A percentile compares a stretch with the other conserved stretches of the same genome.
These are phyloP conservation scores for Paramormyrops hopkinsi DNA, from an alignment of 2,797 vertebrate genomes.

Conservation along the genomic window DNA sequence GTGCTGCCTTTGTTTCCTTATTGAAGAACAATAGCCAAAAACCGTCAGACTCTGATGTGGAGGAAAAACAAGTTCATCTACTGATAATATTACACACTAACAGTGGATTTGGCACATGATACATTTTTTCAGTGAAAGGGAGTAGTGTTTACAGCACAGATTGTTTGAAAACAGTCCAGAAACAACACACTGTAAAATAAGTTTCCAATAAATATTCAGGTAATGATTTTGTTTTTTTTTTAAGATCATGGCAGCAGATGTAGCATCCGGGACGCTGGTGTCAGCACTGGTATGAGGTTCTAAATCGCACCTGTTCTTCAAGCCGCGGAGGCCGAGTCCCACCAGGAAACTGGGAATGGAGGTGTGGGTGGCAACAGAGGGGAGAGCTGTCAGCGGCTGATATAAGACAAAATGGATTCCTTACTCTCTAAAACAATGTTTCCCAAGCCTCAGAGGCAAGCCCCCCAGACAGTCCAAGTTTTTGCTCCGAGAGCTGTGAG, in stretches of 20 bases:
- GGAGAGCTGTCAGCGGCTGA: not conserved
- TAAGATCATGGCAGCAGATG: not conserved
- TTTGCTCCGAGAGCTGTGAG: not conserved
- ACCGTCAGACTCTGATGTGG: not conserved
- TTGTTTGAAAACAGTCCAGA: not conserved
- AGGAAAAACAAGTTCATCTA: not conserved
- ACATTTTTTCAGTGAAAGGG: not conserved
- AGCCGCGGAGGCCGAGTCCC: not conserved
- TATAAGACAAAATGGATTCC: not conserved
- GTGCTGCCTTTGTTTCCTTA: not conserved
- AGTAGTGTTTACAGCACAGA: not conserved
- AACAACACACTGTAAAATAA: not conserved
- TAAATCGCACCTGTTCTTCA: not conserved
- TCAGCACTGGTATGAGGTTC: not conserved
- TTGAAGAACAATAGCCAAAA: slow-evolving; percentile 2
- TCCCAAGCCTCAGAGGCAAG: not conserved
- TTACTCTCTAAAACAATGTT: not conserved
- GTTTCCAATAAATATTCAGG: not conserved
- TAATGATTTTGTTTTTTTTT: not conserved
- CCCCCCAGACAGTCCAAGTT: not conserved
- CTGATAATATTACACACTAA: not conserved
- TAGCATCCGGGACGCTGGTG: not conserved
- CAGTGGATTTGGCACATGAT: not conserved
- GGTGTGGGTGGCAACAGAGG: not conserved
- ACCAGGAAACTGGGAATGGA: not conserved